A percentile compares a stretch with the other conserved stretches of the same genome.
These are phyloP conservation scores for Pristionchus japonicus DNA, from an alignment of 2,888 invertebrate species.

Conservation along the genomic window DNA sequence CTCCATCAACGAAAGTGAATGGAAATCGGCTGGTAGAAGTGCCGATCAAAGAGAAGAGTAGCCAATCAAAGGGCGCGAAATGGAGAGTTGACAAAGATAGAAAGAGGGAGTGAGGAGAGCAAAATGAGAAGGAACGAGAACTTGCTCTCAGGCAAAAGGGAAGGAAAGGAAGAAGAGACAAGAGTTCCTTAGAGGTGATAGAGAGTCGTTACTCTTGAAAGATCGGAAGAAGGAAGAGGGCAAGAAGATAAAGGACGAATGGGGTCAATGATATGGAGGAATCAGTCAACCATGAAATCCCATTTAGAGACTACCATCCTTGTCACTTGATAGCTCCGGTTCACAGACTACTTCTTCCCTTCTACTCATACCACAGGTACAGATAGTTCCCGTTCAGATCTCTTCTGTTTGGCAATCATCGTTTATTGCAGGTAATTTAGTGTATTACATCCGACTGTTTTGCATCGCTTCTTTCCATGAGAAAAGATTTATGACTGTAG, in stretches of 20 bases:
- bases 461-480: neutral
- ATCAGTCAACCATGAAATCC: slow-evolving; percentile 9
- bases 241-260: neutral
- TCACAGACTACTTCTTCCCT: neutral
- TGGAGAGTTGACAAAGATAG: neutral
- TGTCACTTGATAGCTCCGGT: neutral
- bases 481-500: neutral
- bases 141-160: slow-evolving; percentile 18
- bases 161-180: neutral
- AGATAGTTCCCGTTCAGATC: neutral
- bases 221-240: neutral
- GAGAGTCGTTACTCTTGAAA: neutral
- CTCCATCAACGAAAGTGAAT: neutral
- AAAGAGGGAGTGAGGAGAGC: neutral
- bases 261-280: neutral
- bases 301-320: neutral
- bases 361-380: neutral
- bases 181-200: neutral
- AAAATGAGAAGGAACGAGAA: slow-evolving; percentile 27
- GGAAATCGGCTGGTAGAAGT: neutral
- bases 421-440: slow-evolving; percentile 11
- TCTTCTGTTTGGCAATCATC: neutral
- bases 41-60: neutral
- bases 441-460: neutral
- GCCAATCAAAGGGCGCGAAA: neutral